Evolutionary conservation across 2,113 vertebrate genomes (phyloP).

Genomic region (Hiodon alosoides): DNA sequence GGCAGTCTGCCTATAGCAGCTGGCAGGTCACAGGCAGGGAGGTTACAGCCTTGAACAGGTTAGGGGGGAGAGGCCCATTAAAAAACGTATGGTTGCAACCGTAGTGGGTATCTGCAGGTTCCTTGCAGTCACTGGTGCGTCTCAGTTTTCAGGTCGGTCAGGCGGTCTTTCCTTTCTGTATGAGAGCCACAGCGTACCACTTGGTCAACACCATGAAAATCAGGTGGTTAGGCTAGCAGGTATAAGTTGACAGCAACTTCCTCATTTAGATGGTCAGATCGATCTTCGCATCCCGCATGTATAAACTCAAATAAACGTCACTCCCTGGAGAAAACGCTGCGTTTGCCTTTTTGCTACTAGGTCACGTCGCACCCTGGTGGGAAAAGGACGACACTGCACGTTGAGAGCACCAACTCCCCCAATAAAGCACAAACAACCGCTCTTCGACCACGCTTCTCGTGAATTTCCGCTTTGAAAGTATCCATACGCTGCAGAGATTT

Average conservation of each 20-base stretch:
- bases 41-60: constrained; percentile 36
- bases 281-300: constrained; percentile 45
- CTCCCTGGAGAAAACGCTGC: constrained; percentile 40
- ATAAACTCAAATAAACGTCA: constrained; percentile 57
- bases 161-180: neutral
- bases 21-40: constrained; percentile 28
- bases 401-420: too few relatives aligned
- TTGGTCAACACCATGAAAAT: too few relatives aligned
- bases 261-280: constrained; percentile 38
- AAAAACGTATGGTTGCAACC: too few relatives aligned
- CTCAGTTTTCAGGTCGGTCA: neutral
- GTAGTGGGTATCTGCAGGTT: neutral
- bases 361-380: neutral
- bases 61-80: constrained; percentile 11
- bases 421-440: too few relatives aligned
- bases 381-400: neutral
- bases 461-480: too few relatives aligned
- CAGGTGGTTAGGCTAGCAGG: neutral
- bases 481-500: too few relatives aligned
- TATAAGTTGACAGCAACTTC: constrained; percentile 15
- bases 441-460: too few relatives aligned
- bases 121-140: neutral
- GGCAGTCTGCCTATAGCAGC: constrained; percentile 33
- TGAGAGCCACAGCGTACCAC: neutral
- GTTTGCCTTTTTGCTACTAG: constrained; percentile 31